Conservation (phyloP, 1,140 invertebrate genomes). For the Pseudoatta argentina region DNA sequence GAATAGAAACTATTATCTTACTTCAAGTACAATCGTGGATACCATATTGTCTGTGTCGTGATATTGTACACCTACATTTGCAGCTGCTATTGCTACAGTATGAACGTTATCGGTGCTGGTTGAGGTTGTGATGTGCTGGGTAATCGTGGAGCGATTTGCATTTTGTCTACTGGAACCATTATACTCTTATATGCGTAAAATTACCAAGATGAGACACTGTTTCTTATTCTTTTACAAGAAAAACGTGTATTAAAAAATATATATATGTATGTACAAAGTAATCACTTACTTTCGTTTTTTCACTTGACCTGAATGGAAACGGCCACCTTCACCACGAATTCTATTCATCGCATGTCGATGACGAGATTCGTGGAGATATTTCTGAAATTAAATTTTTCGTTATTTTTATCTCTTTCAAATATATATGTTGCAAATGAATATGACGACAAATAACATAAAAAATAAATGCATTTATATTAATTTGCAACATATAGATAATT, state of each 20-base stretch:
- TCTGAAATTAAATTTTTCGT: constrained; percentile 88
- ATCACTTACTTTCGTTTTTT: constrained; percentile 87
- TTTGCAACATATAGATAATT: background rate
- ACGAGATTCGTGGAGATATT: constrained; percentile 99
- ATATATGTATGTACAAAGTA: constrained; percentile 15
- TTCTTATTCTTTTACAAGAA: constrained; percentile 31
- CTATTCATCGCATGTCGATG: constrained; percentile 99
- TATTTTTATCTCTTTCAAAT: constrained; percentile 1
- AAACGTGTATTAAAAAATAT: background rate
- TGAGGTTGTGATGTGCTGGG: constrained; percentile 77
- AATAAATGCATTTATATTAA: background rate
- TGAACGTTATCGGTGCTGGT: constrained; percentile 76
- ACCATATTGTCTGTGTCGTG: constrained; percentile 78
- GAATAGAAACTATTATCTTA: constrained; percentile 67
- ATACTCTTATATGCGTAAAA: constrained; percentile 73
- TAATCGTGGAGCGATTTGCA: constrained; percentile 72
- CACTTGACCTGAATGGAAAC: constrained; percentile 94
- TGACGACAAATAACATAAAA: no score
- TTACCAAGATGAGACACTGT: constrained; percentile 52
- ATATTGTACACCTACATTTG: constrained; percentile 78
- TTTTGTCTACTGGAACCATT: constrained; percentile 74
- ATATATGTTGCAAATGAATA: background rate
- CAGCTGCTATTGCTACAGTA: constrained; percentile 78
- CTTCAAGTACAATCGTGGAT: constrained; percentile 82
- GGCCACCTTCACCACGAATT: constrained; percentile 97